phyloP scores from a whole-genome alignment of 2,888 invertebrate genomes.

The Carcina quercana region DNA sequence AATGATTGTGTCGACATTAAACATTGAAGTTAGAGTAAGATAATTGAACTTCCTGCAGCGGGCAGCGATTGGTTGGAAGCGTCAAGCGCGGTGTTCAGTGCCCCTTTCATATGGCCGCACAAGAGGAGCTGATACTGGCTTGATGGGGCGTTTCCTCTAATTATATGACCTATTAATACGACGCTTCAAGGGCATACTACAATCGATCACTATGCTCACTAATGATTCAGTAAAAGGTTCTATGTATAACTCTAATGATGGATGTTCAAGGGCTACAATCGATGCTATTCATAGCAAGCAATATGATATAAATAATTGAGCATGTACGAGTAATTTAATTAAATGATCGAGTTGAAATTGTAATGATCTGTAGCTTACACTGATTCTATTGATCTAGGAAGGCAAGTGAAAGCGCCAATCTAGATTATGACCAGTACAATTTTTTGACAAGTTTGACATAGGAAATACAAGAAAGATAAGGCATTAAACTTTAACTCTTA shows the following conservation, averaged over 20 bases:
- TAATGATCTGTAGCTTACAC: no score
- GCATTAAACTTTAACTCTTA: no score
- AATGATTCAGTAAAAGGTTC: slow-evolving; percentile 37
- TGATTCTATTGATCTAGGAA: no score
- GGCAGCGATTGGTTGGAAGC: slow-evolving; percentile 54
- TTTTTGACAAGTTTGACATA: no score
- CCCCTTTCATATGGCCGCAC: slow-evolving; percentile 47
- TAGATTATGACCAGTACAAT: no score
- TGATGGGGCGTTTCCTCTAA: slow-evolving; percentile 70
- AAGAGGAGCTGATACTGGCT: slow-evolving; percentile 39
- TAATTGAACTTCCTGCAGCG: slow-evolving; percentile 71
- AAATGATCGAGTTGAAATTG: no score
- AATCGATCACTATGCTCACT: slow-evolving; percentile 49
- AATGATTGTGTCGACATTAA: slow-evolving; percentile 70
- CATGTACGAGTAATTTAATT: no score
- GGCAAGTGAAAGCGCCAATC: no score
- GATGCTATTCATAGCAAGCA: no score
- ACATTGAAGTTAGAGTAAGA: slow-evolving; percentile 65
- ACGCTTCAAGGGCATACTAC: slow-evolving; percentile 37
- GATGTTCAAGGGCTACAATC: slow-evolving; percentile 22
- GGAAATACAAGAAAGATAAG: no score
- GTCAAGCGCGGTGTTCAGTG: slow-evolving; percentile 33
- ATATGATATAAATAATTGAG: no score
- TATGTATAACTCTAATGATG: slow-evolving; percentile 23
- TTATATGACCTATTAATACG: slow-evolving; percentile 70